Base-by-base conservation (phyloP, 2,888 invertebrate species). In the Argyresthia albistria region DNA sequence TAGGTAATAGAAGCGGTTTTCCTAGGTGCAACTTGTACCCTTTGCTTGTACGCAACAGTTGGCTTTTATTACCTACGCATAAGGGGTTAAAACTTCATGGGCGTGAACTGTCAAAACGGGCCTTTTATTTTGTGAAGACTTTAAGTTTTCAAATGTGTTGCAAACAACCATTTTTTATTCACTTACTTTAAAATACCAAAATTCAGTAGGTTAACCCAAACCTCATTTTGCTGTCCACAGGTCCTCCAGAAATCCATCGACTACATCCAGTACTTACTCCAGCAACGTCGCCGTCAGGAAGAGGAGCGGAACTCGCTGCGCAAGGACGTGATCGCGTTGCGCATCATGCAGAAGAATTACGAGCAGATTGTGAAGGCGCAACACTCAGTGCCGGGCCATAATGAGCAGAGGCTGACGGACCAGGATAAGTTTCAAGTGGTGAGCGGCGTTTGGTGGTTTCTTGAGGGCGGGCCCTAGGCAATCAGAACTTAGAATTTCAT, bases 391-490 rank as follows among this genome's bases (percentile, higher is more conserved):
- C 95, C 96, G 0, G 95, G 95, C 0, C 94, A 95, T 42, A 93
- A 95, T 50, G 96, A 96, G 72, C 94, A 93, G 66, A 91, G 96
- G 62, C 91, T 99, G 46, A 95, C 97, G 0, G 98, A 98, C 76
- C 97, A 98, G 77, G 93, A 96, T 46, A 98, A 98, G 80, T 98
- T 98, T 82, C 94, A 96, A 90, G 96, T 98, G 89, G 97, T 97
- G 88, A 88, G 91, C 88, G 39, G 56, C 39, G 8, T 43, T n/a
- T 12, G n/a, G 43, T 14, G 1, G 43, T 12, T 43, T 8, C 11
- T 25, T 25, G n/a, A n/a, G n/a, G n/a, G n/a, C n/a, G n/a, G n/a
- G n/a, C n/a, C n/a, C n/a, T n/a, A n/a, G n/a, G n/a, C n/a, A n/a
- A n/a, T n/a, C n/a, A n/a, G n/a, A n/a, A n/a, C n/a, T n/a, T n/a